Base-by-base conservation (phyloP, 2,797 vertebrate genomes). In the Melanogrammus aeglefinus region DNA sequence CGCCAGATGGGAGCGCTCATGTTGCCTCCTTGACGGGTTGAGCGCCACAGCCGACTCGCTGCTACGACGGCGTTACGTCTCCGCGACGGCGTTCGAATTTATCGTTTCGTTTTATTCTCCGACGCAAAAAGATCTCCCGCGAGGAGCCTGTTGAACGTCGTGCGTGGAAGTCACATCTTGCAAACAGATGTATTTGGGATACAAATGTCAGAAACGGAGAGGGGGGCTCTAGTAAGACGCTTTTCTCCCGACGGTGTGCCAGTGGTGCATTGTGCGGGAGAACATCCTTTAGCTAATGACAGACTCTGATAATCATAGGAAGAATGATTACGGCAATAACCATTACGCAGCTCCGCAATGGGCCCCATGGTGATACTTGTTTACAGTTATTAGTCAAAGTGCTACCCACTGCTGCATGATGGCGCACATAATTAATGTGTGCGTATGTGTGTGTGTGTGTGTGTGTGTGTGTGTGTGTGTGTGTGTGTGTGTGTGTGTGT, bases 371-470 rank as follows among this genome's bases (percentile, higher is more conserved):
- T 81, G 87, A 87, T 84, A 81, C 82, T 90, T 93, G 91, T 93
- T 92, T 93, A 91, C 89, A 83, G 87, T 90, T 91, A 90, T 92
- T 90, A 90, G 85, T 90, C 86, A 90, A 84, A n/a, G 80, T 79
- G 79, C 81, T 80, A 79, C 76, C 75, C 80, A 36, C 29, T 85
- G 80, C 84, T 85, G 80, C 77, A 86, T 85, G 84, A 86, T 85
- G 84, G 80, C 31, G 29, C 71, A 80, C 83, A 89, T 91, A 87
- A 87, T 89, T 21, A 86, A 81, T 79, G 57, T 27, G 76, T 75
- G 76, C 35, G 41, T 41, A 39, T 70, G 70, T 73, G 44, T 73
- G 72, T 72, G n/a, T 24, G 63, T 73, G 72, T 63, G 63, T 77
- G 75, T 39, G 47, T 51, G 47, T 21, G 47, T 51, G 47, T 9